Evolutionary conservation across 2,797 vertebrate genomes (phyloP).

Genomic region (Octomys mimax): DNA sequence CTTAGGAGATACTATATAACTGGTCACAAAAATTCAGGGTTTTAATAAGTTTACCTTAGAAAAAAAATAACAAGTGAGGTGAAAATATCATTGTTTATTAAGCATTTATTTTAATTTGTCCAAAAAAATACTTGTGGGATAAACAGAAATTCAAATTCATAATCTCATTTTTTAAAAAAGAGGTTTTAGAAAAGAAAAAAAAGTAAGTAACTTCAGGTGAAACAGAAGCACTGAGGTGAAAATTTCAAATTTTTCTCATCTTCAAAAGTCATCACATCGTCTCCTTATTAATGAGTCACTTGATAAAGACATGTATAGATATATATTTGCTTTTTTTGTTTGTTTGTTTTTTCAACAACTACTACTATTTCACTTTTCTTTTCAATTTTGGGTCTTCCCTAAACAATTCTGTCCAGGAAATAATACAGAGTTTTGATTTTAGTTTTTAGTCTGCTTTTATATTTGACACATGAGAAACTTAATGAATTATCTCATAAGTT

Average conservation of each 20-base stretch:
- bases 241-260: not conserved
- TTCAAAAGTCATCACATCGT: fast-evolving
- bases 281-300: fast-evolving
- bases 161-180: not conserved
- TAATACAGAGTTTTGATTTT: not conserved
- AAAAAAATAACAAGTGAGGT: not conserved
- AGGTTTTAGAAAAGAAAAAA: not conserved
- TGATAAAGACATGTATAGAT: fast-evolving
- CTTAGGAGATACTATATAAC: not conserved
- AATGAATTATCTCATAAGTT: not conserved
- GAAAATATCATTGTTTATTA: not conserved
- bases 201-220: not conserved
- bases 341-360: fast-evolving
- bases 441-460: not conserved
- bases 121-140: not conserved
- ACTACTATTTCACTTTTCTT: too few species aligned
- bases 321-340: too few species aligned
- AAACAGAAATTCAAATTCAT: not conserved
- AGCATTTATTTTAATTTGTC: not conserved
- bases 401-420: not conserved
- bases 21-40: not conserved
- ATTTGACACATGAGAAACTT: not conserved
- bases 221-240: not conserved
- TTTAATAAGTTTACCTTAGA: not conserved
- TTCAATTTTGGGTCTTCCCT: not conserved